Conservation (phyloP, 92 coral and sea anemone genomes). For the Ricordea florida region DNA sequence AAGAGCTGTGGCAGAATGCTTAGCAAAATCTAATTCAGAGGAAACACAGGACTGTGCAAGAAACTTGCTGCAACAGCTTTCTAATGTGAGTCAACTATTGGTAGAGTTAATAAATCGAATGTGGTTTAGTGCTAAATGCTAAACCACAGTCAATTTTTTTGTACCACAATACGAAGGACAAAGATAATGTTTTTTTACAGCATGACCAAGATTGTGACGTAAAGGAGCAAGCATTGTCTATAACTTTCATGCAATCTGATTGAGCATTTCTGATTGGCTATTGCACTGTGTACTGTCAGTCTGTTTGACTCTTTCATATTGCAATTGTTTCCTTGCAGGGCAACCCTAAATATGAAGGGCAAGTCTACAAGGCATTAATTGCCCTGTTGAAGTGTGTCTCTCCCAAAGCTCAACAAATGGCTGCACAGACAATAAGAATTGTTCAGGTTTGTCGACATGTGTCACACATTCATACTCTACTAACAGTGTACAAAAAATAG, state of each 20-base stretch:
- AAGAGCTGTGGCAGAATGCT: slow-evolving; percentile 95
- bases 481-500: not conserved
- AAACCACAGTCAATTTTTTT: no score
- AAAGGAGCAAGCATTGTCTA: no score
- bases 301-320: no score
- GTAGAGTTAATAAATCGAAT: no score
- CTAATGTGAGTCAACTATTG: slow-evolving; percentile 67
- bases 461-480: no score
- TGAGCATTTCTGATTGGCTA: no score
- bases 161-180: no score
- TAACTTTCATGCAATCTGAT: no score
- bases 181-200: no score
- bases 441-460: slow-evolving; percentile 95
- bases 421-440: slow-evolving; percentile 92
- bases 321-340: slow-evolving; percentile 57
- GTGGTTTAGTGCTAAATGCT: no score
- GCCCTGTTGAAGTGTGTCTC: slow-evolving; percentile 92
- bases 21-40: slow-evolving; percentile 92
- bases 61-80: slow-evolving; percentile 84
- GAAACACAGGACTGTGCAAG: slow-evolving; percentile 96
- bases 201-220: no score
- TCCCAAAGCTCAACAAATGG: slow-evolving; percentile 99
- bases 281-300: no score
- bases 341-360: slow-evolving; percentile 93
- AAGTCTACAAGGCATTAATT: slow-evolving; percentile 93